Evolutionary conservation across 2,113 vertebrate species (phyloP), one percentile per base, ranked within the genome.

Genomic region (Neofelis nebulosa): DNA sequence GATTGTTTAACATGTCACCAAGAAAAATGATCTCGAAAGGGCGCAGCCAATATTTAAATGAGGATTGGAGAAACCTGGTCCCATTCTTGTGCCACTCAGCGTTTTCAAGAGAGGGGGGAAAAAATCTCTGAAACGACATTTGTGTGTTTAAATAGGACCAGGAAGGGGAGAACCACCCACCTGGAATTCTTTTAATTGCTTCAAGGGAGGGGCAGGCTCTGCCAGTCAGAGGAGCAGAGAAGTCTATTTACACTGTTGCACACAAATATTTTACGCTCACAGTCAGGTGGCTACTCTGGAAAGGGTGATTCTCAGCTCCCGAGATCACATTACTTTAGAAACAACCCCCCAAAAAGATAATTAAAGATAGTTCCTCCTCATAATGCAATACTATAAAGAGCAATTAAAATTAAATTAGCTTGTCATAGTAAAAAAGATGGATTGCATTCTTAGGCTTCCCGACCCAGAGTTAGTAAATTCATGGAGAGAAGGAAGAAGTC

Each of bases 371-470:
- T 48, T 87, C 87, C 96, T 97, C 90, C 87, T 97, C 89, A 96
- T 92, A 73, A 92, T 88, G 81, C 94, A 96, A 95, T 80, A 71
- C 41, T 21, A 93, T 93, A 92, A 96, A 63, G 71, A 97, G 85
- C 96, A 97, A 98, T 98, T 97, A 98, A 98, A 97, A 92, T 96
- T 95, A 98, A 98, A 98, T 97, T 96, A 97, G 90, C 82, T 92
- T 97, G 97, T 98, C 97, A 91, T 85, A 95, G 95, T 98, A 98
- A 95, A 97, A 92, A 96, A 97, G 98, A 98, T 68, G 48, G 92
- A 97, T 94, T 63, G 61, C 0, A 0, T 85, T 86, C 76, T 74
- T 27, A 61, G 89, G 79, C 82, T 71, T 90, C 38, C 38, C 63
- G 61, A 29, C 78, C 61, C 73, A 33, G 83, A 89, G 68, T 48